phyloP scores from a whole-genome alignment of 2,888 invertebrate genomes.

The Eupithecia tripunctaria region DNA sequence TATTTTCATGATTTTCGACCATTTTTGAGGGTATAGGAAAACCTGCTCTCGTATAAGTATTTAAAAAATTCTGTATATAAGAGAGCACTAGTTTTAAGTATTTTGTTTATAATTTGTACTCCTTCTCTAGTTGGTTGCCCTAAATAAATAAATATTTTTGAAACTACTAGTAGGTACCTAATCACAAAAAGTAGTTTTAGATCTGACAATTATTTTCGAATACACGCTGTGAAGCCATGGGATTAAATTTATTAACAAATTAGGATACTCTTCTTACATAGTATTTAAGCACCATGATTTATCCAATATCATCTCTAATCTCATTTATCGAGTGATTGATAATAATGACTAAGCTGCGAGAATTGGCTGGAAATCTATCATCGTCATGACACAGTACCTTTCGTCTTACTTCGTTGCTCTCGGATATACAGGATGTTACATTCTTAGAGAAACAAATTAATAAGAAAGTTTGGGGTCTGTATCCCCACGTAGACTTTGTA shows the following conservation, averaged over 20 bases:
- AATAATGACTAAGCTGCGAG: slow-evolving; percentile 16
- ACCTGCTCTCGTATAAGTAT: neutral
- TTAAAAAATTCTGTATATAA: too few species aligned
- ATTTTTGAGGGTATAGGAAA: too few species aligned
- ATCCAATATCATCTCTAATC: slow-evolving; percentile 19
- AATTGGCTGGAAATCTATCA: slow-evolving; percentile 24
- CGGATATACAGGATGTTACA: neutral
- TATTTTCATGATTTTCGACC: too few species aligned
- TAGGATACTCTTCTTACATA: slow-evolving; percentile 12
- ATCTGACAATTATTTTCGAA: neutral
- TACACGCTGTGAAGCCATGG: neutral
- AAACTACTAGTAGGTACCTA: neutral
- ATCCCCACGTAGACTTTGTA: neutral
- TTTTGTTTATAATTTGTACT: too few species aligned
- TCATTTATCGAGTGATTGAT: slow-evolving; percentile 24
- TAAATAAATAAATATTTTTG: neutral
- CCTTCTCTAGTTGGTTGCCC: too few species aligned
- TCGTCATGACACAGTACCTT: slow-evolving; percentile 1
- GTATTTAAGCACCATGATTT: slow-evolving; percentile 15
- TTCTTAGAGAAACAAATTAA: neutral
- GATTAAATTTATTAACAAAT: neutral
- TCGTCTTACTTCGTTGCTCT: neutral
- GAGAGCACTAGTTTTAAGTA: too few species aligned
- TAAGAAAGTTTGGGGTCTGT: neutral
- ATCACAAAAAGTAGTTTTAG: neutral